Percentiles rank a stretch among this genome's conserved stretches.
Evolutionary conservation across 1,140 invertebrate genomes (phyloP).

Genomic region (Drosophila sturtevanti): DNA sequence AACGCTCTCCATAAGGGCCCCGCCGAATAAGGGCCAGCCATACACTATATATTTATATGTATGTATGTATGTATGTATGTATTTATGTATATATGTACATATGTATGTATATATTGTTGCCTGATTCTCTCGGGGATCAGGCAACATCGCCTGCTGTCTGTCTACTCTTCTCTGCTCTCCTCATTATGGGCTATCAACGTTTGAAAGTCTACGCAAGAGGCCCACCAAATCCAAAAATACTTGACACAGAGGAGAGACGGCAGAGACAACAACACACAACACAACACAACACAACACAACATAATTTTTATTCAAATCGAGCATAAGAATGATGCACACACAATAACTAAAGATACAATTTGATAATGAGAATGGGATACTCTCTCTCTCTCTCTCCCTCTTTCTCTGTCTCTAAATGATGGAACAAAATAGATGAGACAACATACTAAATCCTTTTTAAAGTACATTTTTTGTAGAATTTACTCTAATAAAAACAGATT

Average conservation of each 20-base stretch:
- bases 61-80: background rate
- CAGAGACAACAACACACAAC: conserved; percentile 31
- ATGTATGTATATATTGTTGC: conserved; percentile 9
- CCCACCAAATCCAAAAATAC: conserved; percentile 21
- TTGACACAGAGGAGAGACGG: conserved; percentile 16
- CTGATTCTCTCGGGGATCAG: conserved; percentile 34
- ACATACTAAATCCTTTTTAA: too few species aligned
- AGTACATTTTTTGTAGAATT: too few species aligned
- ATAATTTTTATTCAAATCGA: conserved; percentile 68
- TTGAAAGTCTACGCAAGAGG: conserved; percentile 13
- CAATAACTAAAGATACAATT: background rate
- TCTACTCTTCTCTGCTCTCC: conserved; percentile 33
- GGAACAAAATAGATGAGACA: too few species aligned
- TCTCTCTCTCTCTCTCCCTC: background rate
- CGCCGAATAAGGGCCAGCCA: conserved; percentile 15
- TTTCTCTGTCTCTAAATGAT: too few species aligned
- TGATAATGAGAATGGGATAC: background rate
- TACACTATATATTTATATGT: background rate
- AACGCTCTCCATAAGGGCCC: conserved; percentile 14
- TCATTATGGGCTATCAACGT: conserved; percentile 48
- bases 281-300: conserved; percentile 48
- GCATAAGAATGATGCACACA: conserved; percentile 38
- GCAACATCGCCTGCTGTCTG: conserved; percentile 6
- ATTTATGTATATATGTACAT: too few species aligned
- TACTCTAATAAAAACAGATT: too few species aligned